A percentile compares a stretch with the other conserved stretches of the same genome.
These are phyloP conservation scores for Tribolium madens DNA, from an alignment of 1,140 invertebrate genomes.

Conservation along the genomic window DNA sequence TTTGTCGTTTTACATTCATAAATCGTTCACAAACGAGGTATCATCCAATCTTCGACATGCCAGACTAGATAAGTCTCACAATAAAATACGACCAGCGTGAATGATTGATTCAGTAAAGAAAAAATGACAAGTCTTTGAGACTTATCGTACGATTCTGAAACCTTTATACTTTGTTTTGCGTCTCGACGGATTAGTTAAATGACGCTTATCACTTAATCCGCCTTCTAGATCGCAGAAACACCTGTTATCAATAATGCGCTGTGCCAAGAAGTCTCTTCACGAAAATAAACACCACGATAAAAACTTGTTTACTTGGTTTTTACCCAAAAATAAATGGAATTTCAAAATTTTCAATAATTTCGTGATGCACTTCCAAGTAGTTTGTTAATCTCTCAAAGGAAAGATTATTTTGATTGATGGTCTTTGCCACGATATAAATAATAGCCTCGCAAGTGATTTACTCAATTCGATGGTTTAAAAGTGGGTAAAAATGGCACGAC, in stretches of 20 bases:
- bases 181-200: neutral
- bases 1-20: neutral
- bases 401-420: too few species aligned
- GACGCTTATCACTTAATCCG: neutral
- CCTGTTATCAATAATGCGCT: neutral
- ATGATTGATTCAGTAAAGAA: neutral
- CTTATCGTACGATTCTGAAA: neutral
- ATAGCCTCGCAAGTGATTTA: too few species aligned
- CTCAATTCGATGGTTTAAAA: too few species aligned
- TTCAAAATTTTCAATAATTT: too few species aligned
- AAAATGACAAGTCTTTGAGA: neutral
- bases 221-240: neutral
- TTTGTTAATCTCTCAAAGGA: too few species aligned
- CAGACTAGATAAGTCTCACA: neutral
- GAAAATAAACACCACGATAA: neutral
- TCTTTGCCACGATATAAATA: too few species aligned
- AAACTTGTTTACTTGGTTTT: neutral
- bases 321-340: too few species aligned
- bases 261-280: neutral
- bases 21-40: neutral
- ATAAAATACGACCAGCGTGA: neutral
- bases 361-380: too few species aligned
- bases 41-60: neutral
- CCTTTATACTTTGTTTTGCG: neutral
- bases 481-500: too few species aligned